Percentiles rank a stretch among this genome's conserved stretches.
phyloP scores from a whole-genome alignment of 2,797 vertebrate species.

The Erpetoichthys calabaricus region DNA sequence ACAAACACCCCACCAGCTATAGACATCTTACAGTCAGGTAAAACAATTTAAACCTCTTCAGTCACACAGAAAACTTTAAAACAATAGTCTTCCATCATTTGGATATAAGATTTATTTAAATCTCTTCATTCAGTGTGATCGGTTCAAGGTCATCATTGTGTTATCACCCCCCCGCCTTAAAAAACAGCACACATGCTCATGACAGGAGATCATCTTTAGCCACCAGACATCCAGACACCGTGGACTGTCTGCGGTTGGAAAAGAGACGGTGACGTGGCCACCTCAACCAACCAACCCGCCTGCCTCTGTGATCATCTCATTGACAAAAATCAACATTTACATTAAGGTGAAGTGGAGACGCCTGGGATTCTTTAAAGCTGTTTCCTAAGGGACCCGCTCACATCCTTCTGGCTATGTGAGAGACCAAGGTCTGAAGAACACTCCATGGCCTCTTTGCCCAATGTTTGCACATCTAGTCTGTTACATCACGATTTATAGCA shows the following conservation, averaged over 20 bases:
- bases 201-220: background rate
- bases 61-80: too few relatives aligned
- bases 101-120: too few relatives aligned
- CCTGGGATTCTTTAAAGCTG: slow-evolving; percentile 1
- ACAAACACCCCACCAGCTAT: too few relatives aligned
- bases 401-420: background rate
- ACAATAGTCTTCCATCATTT: too few relatives aligned
- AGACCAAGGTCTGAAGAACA: too few relatives aligned
- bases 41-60: too few relatives aligned
- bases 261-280: background rate
- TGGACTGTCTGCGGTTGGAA: background rate
- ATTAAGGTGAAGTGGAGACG: slow-evolving; percentile 1
- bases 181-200: background rate
- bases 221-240: background rate
- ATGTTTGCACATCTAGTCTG: too few relatives aligned
- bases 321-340: background rate
- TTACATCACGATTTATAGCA: too few relatives aligned
- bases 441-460: too few relatives aligned
- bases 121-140: too few relatives aligned
- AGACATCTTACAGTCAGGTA: too few relatives aligned
- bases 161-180: background rate
- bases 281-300: background rate
- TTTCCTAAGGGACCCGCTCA: background rate
- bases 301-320: background rate
- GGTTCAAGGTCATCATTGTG: too few relatives aligned